Percentiles rank a stretch among this genome's conserved stretches.
Conservation (phyloP, 2,797 vertebrate genomes). For the Hippocampus kuda region DNA sequence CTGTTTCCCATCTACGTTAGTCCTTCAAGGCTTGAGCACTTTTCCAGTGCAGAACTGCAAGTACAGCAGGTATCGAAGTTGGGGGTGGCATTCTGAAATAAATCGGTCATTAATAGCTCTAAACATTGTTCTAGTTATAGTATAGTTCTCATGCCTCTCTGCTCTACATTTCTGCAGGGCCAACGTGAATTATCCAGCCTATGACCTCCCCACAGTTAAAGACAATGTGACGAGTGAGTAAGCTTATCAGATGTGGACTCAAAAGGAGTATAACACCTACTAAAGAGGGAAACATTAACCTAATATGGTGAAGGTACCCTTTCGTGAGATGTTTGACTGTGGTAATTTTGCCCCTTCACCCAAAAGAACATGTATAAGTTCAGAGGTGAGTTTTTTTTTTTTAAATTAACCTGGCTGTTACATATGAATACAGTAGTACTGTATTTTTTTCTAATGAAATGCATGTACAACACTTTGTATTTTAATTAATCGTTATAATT, state of each 20-base stretch:
- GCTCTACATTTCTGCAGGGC: conserved; percentile 39
- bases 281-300: not conserved
- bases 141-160: conserved; percentile 14
- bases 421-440: too few relatives aligned
- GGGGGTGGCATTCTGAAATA: conserved; percentile 2
- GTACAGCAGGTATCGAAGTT: conserved; percentile 51
- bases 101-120: conserved; percentile 19
- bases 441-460: too few relatives aligned
- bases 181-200: conserved; percentile 48
- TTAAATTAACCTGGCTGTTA: too few relatives aligned
- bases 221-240: conserved; percentile 61
- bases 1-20: conserved; percentile 46
- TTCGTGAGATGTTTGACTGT: not conserved
- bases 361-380: not conserved
- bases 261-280: not conserved
- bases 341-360: not conserved
- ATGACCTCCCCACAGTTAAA: conserved; percentile 40
- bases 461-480: too few relatives aligned
- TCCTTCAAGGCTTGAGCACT: conserved; percentile 48
- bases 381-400: not conserved
- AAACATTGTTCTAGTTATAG: not conserved
- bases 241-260: not conserved
- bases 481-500: too few relatives aligned
- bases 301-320: not conserved
- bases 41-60: conserved; percentile 48